Base-by-base conservation (phyloP, 2,888 invertebrate species). In the Papilio demoleus region DNA sequence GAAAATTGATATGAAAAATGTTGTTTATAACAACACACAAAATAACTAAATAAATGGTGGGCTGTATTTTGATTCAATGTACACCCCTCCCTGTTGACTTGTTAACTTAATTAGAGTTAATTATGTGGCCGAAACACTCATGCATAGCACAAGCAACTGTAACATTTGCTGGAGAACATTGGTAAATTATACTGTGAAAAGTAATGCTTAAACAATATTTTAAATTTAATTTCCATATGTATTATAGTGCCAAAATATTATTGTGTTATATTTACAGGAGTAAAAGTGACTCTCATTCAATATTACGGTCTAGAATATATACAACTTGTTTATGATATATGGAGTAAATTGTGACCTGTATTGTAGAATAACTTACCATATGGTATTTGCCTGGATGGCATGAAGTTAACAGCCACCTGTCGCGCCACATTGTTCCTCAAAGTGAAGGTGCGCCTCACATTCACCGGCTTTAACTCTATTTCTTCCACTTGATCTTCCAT, bases 301-400 rank as follows among this genome's bases (percentile, higher is more conserved):
- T n/a, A n/a, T n/a, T n/a, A n/a, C n/a, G n/a, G n/a, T n/a, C n/a
- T n/a, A n/a, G n/a, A n/a, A n/a, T n/a, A n/a, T n/a, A n/a, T n/a
- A n/a, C n/a, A n/a, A n/a, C n/a, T n/a, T n/a, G n/a, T n/a, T n/a
- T n/a, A n/a, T n/a, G n/a, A n/a, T n/a, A n/a, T n/a, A n/a, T n/a
- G n/a, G n/a, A n/a, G n/a, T n/a, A 6, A 31, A 31, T 4, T 31
- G 6, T 31, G 31, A 4, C 31, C 6, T 31, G 6, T 31, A 4
- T 3, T 22, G 4, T 62, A 50, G 31, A 59, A 53, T 42, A 27
- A 81, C 88, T 84, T 71, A 91, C 91, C 89, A 70, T 86, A 82
- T 0, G 89, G 85, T 67, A 88, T 76, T 72, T 92, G 91, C 11
- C 92, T 77, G 0, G 93, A 93, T 0, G 93, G 93, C 88, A 93